Percentiles rank a stretch among this genome's conserved stretches.
Evolutionary conservation across 2,113 vertebrate species (phyloP).

Genomic region (Stictonetta naevosa): DNA sequence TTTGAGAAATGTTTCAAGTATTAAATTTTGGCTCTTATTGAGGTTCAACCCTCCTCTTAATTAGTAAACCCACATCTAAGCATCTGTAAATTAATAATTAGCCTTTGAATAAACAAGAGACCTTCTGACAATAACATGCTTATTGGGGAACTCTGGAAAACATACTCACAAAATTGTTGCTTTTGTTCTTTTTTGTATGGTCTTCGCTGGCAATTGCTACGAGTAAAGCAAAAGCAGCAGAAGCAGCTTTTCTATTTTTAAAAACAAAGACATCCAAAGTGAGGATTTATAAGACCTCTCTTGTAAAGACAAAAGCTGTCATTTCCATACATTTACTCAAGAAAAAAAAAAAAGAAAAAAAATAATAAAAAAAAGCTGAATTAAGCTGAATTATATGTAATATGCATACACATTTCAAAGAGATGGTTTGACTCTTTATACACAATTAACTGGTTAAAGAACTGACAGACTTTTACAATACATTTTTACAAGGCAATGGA

Average conservation of each 20-base stretch:
- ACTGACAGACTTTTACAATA: neutral
- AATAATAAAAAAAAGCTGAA: no score
- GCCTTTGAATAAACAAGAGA: neutral
- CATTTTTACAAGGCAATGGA: neutral
- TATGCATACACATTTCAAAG: neutral
- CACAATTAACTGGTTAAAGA: neutral
- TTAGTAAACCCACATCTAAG: neutral
- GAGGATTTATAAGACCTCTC: neutral
- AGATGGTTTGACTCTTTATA: neutral
- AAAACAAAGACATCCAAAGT: neutral
- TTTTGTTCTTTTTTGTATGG: neutral
- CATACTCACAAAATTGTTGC: neutral
- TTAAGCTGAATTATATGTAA: neutral
- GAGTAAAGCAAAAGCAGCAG: neutral
- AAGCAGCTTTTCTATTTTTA: conserved; percentile 5
- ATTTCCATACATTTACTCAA: neutral
- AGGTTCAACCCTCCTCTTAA: neutral
- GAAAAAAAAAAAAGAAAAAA: neutral
- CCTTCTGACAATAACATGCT: neutral
- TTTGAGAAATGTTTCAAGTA: neutral
- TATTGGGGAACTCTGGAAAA: neutral
- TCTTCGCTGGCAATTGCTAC: neutral
- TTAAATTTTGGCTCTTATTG: neutral
- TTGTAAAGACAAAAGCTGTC: neutral
- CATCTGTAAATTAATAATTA: neutral